phyloP scores from a whole-genome alignment of 2,797 vertebrate species.

The Peromyscus attwateri region DNA sequence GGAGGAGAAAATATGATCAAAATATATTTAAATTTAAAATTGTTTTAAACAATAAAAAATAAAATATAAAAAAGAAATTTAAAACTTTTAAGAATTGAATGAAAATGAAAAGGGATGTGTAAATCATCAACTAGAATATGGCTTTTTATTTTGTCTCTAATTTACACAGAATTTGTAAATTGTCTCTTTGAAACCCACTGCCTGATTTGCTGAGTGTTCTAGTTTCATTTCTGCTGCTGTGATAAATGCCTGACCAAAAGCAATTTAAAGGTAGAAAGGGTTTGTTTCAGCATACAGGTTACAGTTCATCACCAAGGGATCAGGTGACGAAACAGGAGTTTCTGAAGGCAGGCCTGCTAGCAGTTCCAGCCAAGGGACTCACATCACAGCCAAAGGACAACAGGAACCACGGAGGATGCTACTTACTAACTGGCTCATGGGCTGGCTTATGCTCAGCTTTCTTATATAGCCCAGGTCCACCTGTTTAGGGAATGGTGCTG shows the following conservation, averaged over 20 bases:
- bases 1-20: not conserved
- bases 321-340: too few species aligned
- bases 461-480: not conserved
- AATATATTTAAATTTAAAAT: not conserved
- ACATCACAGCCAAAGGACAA: not conserved
- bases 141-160: slow-evolving; percentile 5
- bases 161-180: slow-evolving; percentile 46
- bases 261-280: not conserved
- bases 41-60: not conserved
- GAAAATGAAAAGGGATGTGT: not conserved
- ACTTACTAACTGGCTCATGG: not conserved
- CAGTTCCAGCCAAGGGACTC: not conserved
- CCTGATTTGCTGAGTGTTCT: not conserved
- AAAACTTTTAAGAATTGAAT: not conserved
- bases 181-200: not conserved
- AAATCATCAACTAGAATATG: not conserved
- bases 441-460: not conserved
- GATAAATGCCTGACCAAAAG: not conserved
- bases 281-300: not conserved
- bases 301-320: not conserved
- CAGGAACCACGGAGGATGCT: not conserved
- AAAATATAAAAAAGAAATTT: not conserved
- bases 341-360: not conserved
- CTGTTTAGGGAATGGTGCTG: not conserved
- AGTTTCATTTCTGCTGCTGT: not conserved